A percentile compares a stretch with the other conserved stretches of the same genome.
Evolutionary conservation across 35 echinoderm and acorn worm genomes (phyloP).

Genomic region (Acanthaster planci): DNA sequence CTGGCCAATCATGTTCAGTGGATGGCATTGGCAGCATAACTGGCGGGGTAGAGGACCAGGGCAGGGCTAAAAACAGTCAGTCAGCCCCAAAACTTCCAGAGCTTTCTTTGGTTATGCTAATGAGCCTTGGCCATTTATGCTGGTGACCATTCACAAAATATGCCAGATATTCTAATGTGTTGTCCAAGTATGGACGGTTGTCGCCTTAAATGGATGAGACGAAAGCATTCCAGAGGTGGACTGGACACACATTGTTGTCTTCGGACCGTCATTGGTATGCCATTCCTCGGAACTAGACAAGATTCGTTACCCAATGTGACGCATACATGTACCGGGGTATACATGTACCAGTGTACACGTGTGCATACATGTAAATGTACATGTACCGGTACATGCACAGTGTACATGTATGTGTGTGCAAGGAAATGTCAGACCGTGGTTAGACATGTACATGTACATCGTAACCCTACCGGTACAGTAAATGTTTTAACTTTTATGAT

Average conservation of each 20-base stretch:
- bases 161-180: neutral
- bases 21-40: constrained; percentile 34
- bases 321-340: too few relatives aligned
- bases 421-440: too few relatives aligned
- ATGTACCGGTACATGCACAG: too few relatives aligned
- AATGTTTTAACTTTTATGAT: too few relatives aligned
- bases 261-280: neutral
- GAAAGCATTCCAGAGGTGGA: neutral
- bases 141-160: neutral
- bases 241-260: constrained; percentile 15
- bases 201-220: neutral
- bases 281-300: neutral
- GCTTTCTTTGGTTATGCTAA: constrained; percentile 4
- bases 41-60: neutral
- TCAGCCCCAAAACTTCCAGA: neutral
- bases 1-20: constrained; percentile 8
- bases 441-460: too few relatives aligned
- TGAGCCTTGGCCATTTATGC: constrained; percentile 25
- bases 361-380: too few relatives aligned
- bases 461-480: too few relatives aligned
- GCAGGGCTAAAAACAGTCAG: constrained; percentile 16
- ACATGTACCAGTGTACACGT: too few relatives aligned
- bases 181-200: constrained; percentile 9
- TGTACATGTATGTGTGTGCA: too few relatives aligned
- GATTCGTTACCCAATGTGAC: too few relatives aligned